Evolutionary conservation across 2,113 vertebrate genomes (phyloP), one percentile per base, ranked within the genome.

Genomic region (Chlamydotis undulata): DNA sequence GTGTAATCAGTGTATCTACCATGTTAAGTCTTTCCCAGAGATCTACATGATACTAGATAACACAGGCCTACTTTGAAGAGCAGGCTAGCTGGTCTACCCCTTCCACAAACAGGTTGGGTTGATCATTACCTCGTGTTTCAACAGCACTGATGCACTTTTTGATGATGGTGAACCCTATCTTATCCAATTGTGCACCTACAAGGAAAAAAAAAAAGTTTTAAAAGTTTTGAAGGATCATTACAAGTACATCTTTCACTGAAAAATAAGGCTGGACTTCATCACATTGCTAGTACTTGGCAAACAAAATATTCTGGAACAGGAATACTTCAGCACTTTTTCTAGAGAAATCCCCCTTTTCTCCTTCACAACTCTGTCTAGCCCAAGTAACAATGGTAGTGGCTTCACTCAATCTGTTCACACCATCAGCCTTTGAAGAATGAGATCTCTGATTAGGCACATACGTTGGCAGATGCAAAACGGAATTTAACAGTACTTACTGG

Each of bases 81-180:
- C 67, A 91, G 57, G 41, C 10, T 45, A 83, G 19, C 35, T 64
- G 49, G 52, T 87, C 37, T 63, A 31, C 4, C n/a, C 29, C 41
- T 68, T 78, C 45, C 52, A 71, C 59, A 43, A 90, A 70, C 49
- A 89, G 61, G 13, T 10, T 68, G 52, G 2, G 18, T 91, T 76
- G 73, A 86, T 78, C 78, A 86, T 98, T 98, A 99, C 99, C 99
- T 99, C 99, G 98, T 31, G 96, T 98, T 96, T 99, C 99, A 83
- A 99, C 97, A 52, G 99, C 99, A 80, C 93, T 98, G 97, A 99
- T 99, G 85, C 99, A 99, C 83, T 99, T 99, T 98, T 98, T 99
- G 96, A 99, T 97, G 98, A 99, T 97, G 55, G 96, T 97, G 93
- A 99, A 98, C 19, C 99, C 99, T 73, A 98, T 97, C 13, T 99